Conservation (phyloP, 2,113 vertebrate species). For the Pygoscelis adeliae region DNA sequence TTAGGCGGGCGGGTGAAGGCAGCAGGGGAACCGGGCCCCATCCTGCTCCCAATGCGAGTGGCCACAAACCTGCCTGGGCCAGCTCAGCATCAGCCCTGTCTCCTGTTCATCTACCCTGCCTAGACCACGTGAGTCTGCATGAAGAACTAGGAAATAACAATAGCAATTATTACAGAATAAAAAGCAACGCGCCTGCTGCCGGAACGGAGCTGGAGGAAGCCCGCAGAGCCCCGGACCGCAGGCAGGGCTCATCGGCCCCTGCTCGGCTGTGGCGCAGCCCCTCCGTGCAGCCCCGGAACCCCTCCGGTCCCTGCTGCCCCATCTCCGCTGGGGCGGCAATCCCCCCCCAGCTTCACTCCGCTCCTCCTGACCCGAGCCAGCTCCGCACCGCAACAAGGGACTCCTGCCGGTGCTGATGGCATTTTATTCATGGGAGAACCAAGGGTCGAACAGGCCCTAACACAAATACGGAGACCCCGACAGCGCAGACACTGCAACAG, state of each 20-base stretch:
- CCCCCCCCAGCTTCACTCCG: rapidly evolving
- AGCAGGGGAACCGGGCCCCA: rapidly evolving
- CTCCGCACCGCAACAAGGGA: rapidly evolving
- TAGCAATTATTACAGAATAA: not conserved
- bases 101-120: not conserved
- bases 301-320: not conserved
- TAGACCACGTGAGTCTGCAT: rapidly evolving
- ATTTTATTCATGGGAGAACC: not conserved
- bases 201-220: not conserved
- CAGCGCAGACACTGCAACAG: rapidly evolving
- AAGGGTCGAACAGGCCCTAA: not conserved
- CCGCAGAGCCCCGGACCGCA: rapidly evolving
- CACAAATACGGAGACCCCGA: not conserved
- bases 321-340: not conserved
- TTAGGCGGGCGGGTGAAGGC: not conserved
- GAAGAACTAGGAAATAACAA: not conserved
- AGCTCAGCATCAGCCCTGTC: not conserved
- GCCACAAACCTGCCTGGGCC: not conserved
- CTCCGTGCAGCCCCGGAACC: not conserved
- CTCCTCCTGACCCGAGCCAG: rapidly evolving
- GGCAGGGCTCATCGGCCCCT: not conserved
- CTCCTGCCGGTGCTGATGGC: not conserved
- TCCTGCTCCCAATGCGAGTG: not conserved
- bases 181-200: rapidly evolving
- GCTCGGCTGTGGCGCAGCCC: rapidly evolving